Percentiles rank a stretch among this genome's conserved stretches.
Evolutionary conservation across 2,797 vertebrate species (phyloP).

Genomic region (Hoplostethus mediterraneus): DNA sequence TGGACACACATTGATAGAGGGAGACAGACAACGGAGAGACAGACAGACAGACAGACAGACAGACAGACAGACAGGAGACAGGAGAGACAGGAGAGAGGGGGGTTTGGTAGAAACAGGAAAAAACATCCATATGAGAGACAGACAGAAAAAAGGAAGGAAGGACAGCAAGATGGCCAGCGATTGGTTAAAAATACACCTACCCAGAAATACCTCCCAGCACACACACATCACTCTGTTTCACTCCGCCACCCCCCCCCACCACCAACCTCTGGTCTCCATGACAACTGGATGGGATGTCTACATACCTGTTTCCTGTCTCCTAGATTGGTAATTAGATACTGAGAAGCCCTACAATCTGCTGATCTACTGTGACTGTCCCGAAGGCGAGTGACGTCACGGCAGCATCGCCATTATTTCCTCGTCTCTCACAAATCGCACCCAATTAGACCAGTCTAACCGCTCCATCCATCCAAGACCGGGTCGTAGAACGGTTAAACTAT

Average conservation of each 20-base stretch:
- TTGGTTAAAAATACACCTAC: constrained; percentile 37
- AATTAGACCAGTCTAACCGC: too few species aligned
- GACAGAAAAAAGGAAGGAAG: constrained; percentile 70
- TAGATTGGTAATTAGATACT: background rate
- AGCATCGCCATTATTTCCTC: too few species aligned
- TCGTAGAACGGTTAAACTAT: too few species aligned
- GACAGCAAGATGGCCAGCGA: constrained; percentile 69
- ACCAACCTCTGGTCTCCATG: constrained; percentile 19
- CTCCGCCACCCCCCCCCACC: constrained; percentile 4
- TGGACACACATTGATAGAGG: background rate
- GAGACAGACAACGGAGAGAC: constrained; percentile 69
- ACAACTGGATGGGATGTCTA: constrained; percentile 18
- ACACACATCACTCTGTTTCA: constrained; percentile 7
- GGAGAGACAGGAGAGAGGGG: constrained; percentile 48
- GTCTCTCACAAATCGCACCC: too few species aligned
- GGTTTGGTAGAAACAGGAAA: constrained; percentile 75
- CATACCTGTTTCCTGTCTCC: constrained; percentile 18
- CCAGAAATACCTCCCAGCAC: constrained; percentile 1
- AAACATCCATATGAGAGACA: constrained; percentile 81
- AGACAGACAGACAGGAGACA: constrained; percentile 43
- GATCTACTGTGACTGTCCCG: too few species aligned
- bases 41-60: constrained; percentile 44
- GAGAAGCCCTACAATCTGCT: background rate
- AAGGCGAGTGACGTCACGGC: too few species aligned
- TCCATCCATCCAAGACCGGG: too few species aligned